These are phyloP conservation scores for Strongylocentrotus purpuratus DNA, from an alignment of 35 echinoderm and acorn worm genomes.

Conservation along the genomic window DNA sequence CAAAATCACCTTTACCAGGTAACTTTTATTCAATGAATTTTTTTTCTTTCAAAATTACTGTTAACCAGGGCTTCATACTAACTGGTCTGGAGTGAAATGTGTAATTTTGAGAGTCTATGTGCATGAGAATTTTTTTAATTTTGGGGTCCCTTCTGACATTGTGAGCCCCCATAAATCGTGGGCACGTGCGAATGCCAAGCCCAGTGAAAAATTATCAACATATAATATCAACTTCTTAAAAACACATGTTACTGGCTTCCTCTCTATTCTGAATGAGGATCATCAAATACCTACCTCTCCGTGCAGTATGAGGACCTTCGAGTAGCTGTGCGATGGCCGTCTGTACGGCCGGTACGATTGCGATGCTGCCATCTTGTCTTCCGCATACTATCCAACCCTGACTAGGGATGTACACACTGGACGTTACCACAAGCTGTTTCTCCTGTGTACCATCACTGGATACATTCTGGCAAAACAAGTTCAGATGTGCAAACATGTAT, in stretches of 20 bases:
- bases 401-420: conserved; percentile 89
- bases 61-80: no score
- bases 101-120: no score
- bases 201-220: no score
- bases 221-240: no score
- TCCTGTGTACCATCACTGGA: conserved; percentile 29
- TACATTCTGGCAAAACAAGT: conserved; percentile 43
- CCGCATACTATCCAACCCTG: conserved; percentile 90
- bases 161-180: no score
- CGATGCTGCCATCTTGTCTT: conserved; percentile 92
- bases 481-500: neutral
- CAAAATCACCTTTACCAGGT: no score
- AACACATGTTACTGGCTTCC: neutral
- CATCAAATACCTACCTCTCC: conserved; percentile 56
- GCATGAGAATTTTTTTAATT: no score
- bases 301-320: conserved; percentile 90
- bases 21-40: no score
- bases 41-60: no score
- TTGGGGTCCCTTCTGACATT: no score
- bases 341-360: conserved; percentile 88
- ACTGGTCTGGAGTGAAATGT: no score
- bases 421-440: conserved; percentile 72
- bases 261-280: neutral
- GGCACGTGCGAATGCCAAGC: no score
- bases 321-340: conserved; percentile 94